Evolutionary conservation across 2,888 invertebrate genomes (phyloP), one percentile per base, ranked within the genome.

Genomic region (Panorpa germanica): DNA sequence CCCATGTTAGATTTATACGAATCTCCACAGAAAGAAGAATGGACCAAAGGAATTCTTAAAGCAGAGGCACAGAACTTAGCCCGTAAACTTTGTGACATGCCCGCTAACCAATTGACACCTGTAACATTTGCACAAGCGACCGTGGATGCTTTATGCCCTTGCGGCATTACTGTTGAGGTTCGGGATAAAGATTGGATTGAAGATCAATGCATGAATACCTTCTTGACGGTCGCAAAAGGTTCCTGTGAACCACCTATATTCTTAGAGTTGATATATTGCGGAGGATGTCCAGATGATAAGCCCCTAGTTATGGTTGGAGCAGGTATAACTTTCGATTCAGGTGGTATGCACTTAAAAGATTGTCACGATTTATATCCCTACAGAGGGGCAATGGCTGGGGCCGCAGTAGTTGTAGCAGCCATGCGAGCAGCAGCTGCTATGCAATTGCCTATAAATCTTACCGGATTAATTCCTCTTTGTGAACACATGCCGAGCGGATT

Each of bases 101-200:
- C 83, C 3, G 71, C 80, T 15, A 83, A 83, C 47, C 55, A 62
- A 41, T 71, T 82, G 70, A 77, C 81, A 2, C 83, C 83, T 1
- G 61, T 70, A 2, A 65, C 68, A 37, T 70, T 83, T 39, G 70
- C 76, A 3, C 63, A 63, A 49, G 52, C 49, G 3, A 57, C 70
- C 4, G 57, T 76, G 4, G 65, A 71, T 45, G 58, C 56, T 42
- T 53, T 76, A 12, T 76, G 67, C 33, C 65, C 65, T 1, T 59
- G 65, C 32, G 66, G 67, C 4, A 59, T 66, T 28, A 19, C 12
- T 0, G 53, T 59, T 26, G 48, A 53, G 37, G 65, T 61, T n/a
- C 58, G 57, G 40, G 73, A 74, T 43, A 58, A 62, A 33, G 56
- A 56, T 33, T 78, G 78, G 78, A 60, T 70, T 21, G 57, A 61